A percentile compares a stretch with the other conserved stretches of the same genome.
Evolutionary conservation across 2,113 vertebrate genomes (phyloP).

Genomic region (Nesoenas mayeri): DNA sequence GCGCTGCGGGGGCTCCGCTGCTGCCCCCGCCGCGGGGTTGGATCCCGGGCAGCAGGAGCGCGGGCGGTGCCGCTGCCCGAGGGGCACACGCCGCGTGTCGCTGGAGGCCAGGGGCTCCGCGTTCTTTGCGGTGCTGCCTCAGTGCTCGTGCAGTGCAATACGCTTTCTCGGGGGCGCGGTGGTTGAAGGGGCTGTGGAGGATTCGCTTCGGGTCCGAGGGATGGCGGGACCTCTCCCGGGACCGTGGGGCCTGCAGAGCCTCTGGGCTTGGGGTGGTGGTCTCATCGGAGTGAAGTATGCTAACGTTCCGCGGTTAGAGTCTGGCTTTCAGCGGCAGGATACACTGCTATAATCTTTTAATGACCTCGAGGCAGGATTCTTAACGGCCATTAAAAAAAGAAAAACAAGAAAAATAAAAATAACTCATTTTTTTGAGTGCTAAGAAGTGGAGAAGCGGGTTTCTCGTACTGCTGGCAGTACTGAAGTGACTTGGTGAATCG

Average conservation of each 20-base stretch:
- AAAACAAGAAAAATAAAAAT: neutral
- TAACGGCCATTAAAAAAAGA: neutral
- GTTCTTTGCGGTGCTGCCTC: too few relatives aligned
- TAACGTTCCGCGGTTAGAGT: neutral
- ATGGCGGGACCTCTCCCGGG: neutral
- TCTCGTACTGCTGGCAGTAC: too few relatives aligned
- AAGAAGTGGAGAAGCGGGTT: neutral
- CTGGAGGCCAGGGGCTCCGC: fast-evolving
- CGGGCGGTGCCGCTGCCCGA: too few relatives aligned
- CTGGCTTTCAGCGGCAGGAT: neutral
- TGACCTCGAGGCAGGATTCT: neutral
- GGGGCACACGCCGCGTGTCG: too few relatives aligned
- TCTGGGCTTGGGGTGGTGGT: neutral
- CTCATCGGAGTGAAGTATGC: neutral
- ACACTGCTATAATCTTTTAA: neutral
- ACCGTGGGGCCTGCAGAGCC: too few relatives aligned
- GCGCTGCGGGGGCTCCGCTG: neutral
- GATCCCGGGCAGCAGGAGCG: too few relatives aligned
- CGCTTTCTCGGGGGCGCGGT: neutral
- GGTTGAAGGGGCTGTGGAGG: neutral
- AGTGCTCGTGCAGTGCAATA: fast-evolving
- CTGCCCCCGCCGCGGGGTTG: neutral
- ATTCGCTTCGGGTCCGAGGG: neutral
- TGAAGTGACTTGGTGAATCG: neutral
- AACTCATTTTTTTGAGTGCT: neutral